Evolutionary conservation across 2,797 vertebrate genomes (phyloP).

Genomic region (Thamnophis elegans): DNA sequence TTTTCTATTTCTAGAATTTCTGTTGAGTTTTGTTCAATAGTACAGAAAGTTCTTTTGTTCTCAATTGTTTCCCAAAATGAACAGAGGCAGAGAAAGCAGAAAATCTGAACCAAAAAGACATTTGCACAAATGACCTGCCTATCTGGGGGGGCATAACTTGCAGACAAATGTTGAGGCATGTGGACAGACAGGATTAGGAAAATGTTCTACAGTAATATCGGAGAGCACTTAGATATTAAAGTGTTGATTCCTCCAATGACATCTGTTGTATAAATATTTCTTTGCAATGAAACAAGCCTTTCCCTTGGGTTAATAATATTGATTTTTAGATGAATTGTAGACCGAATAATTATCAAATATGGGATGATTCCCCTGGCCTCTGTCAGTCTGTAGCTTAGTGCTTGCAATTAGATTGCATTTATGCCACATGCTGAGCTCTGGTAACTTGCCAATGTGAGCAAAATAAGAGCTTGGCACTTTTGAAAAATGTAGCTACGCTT

Average conservation of each 20-base stretch:
- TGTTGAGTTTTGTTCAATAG: background rate
- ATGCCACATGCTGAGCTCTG: slow-evolving; percentile 27
- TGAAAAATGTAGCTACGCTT: background rate
- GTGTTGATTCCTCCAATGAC: slow-evolving; percentile 19
- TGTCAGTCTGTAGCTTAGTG: slow-evolving; percentile 6
- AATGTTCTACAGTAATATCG: slow-evolving; percentile 15
- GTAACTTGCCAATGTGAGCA: background rate
- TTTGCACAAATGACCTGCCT: slow-evolving; percentile 38
- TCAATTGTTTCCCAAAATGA: background rate
- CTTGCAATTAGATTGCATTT: slow-evolving; percentile 32
- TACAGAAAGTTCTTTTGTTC: background rate
- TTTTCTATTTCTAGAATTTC: background rate
- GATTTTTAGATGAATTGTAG: slow-evolving; percentile 31
- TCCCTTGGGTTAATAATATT: slow-evolving; percentile 32
- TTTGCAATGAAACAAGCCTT: slow-evolving; percentile 15
- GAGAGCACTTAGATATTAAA: slow-evolving; percentile 24
- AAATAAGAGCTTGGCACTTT: slow-evolving; percentile 13
- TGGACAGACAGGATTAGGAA: slow-evolving; percentile 7
- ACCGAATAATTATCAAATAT: slow-evolving; percentile 31
- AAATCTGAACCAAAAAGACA: slow-evolving; percentile 41
- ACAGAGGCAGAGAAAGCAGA: slow-evolving; percentile 24
- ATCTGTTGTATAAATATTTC: slow-evolving; percentile 22
- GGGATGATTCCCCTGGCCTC: slow-evolving; percentile 10
- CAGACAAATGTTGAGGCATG: background rate
- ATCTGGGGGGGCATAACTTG: slow-evolving; percentile 42